Evolutionary conservation across 1,140 invertebrate genomes (phyloP), one percentile per base, ranked within the genome.

Genomic region (Drosophila ironensis): DNA sequence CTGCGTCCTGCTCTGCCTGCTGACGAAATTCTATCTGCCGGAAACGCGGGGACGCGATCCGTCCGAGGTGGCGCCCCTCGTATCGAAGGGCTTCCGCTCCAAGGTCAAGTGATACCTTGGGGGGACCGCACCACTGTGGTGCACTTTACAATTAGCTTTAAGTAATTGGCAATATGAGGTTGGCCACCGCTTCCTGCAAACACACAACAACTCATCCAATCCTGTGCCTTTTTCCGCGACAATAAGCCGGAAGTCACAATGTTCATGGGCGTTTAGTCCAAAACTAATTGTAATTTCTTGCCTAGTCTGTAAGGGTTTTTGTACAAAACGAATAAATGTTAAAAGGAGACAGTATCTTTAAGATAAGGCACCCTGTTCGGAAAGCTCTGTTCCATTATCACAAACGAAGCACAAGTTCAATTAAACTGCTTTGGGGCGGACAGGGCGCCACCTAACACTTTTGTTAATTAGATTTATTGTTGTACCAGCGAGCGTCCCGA

Each of bases 41-140:
- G 95, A 95, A 91, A 95, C 95, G 0, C 91, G 92, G 46, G 94
- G 93, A 7, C 92, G 91, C 57, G 92, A 93, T 56, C 93, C 93
- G 0, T 89, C 89, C 1, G 93, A 94, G 59, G 91, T 95, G 33
- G 91, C 92, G 4, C 87, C 91, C 17, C 68, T 92, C 4, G 91
- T 92, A 47, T 88, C 90, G 16, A 82, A 91, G 51, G 91, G 91
- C 4, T 91, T 92, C 42, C 66, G 74, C 25, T 91, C 91, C 11
- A 90, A 84, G 50, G 56, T 89, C 41, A 81, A 82, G 63, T 89
- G 42, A 69, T 28, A 19, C 16, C 19, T 24, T n/a, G n/a, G n/a
- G 30, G 8, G 30, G n/a, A 12, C 11, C 11, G 5, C 8, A 0
- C 5, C 8, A 3, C n/a, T 27, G 50, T 12, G 20, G 16, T 40